A percentile compares a stretch with the other conserved stretches of the same genome.
Evolutionary conservation across 2,888 invertebrate species (phyloP).

Genomic region (Heteromyza rotundicornis): DNA sequence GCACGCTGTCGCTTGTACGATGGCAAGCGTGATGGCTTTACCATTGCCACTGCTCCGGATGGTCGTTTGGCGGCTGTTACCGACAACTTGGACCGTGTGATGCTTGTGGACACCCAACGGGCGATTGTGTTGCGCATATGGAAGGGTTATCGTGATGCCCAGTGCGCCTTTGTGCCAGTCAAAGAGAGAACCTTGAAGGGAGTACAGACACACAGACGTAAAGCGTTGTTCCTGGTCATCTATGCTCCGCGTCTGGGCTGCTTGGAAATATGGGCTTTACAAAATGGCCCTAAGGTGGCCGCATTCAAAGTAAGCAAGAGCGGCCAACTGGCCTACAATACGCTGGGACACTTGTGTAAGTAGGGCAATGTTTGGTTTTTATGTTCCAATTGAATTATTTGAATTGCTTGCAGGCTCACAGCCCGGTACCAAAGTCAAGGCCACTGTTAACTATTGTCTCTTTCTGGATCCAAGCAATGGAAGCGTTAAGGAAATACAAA

Average conservation of each 20-base stretch:
- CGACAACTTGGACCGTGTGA: constrained; percentile 87
- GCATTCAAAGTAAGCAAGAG: constrained; percentile 89
- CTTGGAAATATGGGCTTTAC: constrained; percentile 91
- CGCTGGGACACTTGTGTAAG: constrained; percentile 76
- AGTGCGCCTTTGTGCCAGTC: constrained; percentile 91
- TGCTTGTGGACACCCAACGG: constrained; percentile 80
- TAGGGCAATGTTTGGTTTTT: too few species aligned
- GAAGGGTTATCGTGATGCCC: constrained; percentile 96
- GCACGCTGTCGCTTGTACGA: constrained; percentile 85
- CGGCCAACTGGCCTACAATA: constrained; percentile 80
- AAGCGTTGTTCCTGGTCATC: constrained; percentile 84
- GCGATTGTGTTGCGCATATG: constrained; percentile 85
- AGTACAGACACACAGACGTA: constrained; percentile 56
- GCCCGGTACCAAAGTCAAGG: constrained; percentile 66
- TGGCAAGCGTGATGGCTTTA: constrained; percentile 74
- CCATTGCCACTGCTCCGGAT: constrained; percentile 77
- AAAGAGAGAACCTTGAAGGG: constrained; percentile 66
- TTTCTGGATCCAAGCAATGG: constrained; percentile 82
- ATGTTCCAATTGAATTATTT: too few species aligned
- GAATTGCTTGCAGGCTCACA: constrained; percentile 64
- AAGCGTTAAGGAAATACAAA: constrained; percentile 78
- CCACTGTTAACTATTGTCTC: constrained; percentile 74
- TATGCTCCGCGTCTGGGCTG: constrained; percentile 92
- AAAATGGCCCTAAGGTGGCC: constrained; percentile 87
- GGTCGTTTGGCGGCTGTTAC: constrained; percentile 78